Evolutionary conservation across 2,888 invertebrate genomes (phyloP).

Genomic region (Branchellion lobata): DNA sequence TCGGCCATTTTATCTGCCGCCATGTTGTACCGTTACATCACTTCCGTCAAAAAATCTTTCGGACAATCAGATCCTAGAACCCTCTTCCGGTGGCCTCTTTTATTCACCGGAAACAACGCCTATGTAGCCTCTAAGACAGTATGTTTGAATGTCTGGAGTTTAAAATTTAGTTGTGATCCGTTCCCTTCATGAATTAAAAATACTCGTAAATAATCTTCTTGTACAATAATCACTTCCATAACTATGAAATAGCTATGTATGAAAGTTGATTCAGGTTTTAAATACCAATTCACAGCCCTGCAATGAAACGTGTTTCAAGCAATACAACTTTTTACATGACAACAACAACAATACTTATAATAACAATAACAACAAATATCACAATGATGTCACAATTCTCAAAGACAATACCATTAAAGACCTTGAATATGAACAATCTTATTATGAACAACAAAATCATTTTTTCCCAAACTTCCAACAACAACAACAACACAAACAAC

Average conservation of each 20-base stretch:
- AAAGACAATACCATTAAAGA: background rate
- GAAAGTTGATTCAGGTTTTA: too few relatives aligned
- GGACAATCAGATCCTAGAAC: background rate
- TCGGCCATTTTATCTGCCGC: constrained; percentile 40
- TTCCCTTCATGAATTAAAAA: too few relatives aligned
- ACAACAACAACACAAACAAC: background rate
- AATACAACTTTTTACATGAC: background rate
- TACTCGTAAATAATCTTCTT: too few relatives aligned
- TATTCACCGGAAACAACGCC: background rate
- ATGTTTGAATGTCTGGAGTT: background rate
- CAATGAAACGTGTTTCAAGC: background rate
- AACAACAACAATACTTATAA: background rate
- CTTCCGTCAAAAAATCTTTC: constrained; percentile 12
- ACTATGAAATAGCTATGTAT: too few relatives aligned
- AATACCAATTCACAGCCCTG: background rate
- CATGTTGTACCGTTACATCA: constrained; percentile 36
- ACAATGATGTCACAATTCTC: too few relatives aligned
- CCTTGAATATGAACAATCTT: background rate
- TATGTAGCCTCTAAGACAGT: background rate
- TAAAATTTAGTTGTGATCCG: too few relatives aligned
- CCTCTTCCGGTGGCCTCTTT: background rate
- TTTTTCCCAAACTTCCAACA: background rate
- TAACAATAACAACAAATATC: background rate
- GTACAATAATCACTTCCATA: too few relatives aligned
- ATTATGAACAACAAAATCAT: background rate